Evolutionary conservation across 2,888 invertebrate genomes (phyloP), one percentile per base, ranked within the genome.

Genomic region (Parnassius glacialis): DNA sequence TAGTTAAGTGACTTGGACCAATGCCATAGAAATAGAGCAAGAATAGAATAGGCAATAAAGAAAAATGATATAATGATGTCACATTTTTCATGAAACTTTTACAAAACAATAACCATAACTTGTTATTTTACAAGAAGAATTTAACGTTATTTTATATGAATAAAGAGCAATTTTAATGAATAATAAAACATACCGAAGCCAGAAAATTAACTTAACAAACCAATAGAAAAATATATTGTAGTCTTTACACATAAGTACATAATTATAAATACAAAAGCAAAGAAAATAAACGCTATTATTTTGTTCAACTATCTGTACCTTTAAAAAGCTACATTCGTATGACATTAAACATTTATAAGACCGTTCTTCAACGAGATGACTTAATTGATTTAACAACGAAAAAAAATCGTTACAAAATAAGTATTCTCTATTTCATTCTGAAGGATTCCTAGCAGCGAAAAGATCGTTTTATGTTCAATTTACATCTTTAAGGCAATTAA

Each of bases 1-100:
- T 69, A 68, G 67, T 68, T 66, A 67, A 69, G 67, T 65, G 56
- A 65, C 65, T 73, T 72, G 73, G 70, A 70, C 57, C 59, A 65
- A 57, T 54, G 72, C 73, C 73, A 72, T 67, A 60, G 48, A 54
- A 60, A 57, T 16, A 53, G 53, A 25, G 3, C 25, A 25, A 25
- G 25, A 25, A 3, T 25, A 25, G 25, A 25, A 25, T 5, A 25
- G 25, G 5, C 25, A 25, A 25, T 25, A 25, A 25, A 25, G 25
- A 25, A 25, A 25, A 25, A 25, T 25, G 25, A 3, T 25, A 25
- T 25, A 25, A 25, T 25, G 3, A 25, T 25, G 25, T 25, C 5
- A 59, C 3, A 52, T 45, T 7, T 50, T 34, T 11, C 10, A 16
- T 56, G 25, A 47, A 10, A 13, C 11, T 7, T 43, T 50, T 47